Percentiles rank a stretch among this genome's conserved stretches.
Evolutionary conservation across 2,113 vertebrate genomes (phyloP).

Genomic region (Jaculus jaculus): DNA sequence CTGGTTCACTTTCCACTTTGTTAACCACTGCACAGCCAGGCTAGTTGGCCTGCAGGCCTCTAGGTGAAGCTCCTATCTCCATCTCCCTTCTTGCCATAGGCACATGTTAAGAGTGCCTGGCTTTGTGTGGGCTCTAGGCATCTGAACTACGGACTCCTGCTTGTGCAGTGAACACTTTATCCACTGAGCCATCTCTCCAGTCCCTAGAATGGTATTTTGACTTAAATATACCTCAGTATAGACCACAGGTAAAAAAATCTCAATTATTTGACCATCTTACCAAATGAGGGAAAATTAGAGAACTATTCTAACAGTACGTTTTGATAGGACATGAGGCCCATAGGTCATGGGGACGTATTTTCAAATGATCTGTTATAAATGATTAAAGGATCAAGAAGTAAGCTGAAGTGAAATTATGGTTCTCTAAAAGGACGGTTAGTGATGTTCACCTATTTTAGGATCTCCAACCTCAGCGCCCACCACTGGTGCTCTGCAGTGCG

Average conservation of each 20-base stretch:
- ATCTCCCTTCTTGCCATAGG: no score
- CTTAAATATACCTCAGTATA: neutral
- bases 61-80: no score
- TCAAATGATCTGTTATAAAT: neutral
- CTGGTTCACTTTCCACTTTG: no score
- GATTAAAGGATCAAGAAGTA: neutral
- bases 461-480: neutral
- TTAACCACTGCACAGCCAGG: no score
- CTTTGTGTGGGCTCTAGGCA: no score
- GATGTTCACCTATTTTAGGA: neutral
- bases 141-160: no score
- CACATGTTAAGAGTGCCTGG: no score
- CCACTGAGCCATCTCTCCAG: neutral
- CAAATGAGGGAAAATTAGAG: neutral
- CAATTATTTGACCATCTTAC: slow-evolving; percentile 24
- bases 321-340: slow-evolving; percentile 13
- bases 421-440: neutral
- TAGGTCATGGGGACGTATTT: slow-evolving; percentile 19
- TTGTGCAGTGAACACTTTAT: no score
- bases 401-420: neutral
- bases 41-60: no score
- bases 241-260: neutral
- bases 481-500: neutral
- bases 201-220: neutral
- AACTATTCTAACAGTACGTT: slow-evolving; percentile 10